Percentiles rank a stretch among this genome's conserved stretches.
Conservation (phyloP, 2,888 invertebrate genomes). For the Cosmia pyralina region DNA sequence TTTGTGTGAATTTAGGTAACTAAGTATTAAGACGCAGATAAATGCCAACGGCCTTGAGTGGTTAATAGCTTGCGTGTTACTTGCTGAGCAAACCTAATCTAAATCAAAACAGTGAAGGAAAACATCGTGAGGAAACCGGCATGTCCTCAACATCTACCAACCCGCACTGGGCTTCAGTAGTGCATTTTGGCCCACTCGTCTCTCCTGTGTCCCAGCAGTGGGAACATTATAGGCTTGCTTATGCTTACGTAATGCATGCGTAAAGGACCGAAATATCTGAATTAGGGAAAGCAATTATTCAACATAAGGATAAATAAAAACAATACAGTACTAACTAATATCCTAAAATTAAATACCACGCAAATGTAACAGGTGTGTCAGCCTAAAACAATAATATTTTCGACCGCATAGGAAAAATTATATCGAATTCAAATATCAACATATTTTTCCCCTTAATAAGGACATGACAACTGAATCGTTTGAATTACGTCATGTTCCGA, state of each 20-base stretch:
- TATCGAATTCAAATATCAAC: conserved; percentile 3
- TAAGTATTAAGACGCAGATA: no score
- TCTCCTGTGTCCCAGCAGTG: no score
- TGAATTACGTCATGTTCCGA: background rate
- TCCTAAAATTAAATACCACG: conserved; percentile 2
- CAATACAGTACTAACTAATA: background rate
- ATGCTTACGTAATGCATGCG: background rate
- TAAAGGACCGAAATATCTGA: background rate
- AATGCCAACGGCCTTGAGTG: no score
- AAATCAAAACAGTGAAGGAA: no score
- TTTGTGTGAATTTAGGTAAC: no score
- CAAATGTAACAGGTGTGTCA: conserved; percentile 11
- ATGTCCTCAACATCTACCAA: no score
- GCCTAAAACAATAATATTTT: background rate
- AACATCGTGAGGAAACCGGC: no score
- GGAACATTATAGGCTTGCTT: no score
- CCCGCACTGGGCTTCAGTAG: no score
- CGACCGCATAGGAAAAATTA: conserved; percentile 23
- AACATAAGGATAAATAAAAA: conserved; percentile 9
- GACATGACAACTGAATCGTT: background rate
- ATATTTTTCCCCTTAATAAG: conserved; percentile 9
- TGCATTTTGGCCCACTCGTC: no score
- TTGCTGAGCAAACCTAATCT: no score
- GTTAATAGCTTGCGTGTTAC: no score
- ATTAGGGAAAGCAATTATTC: background rate